Evolutionary conservation across 1,140 invertebrate genomes (phyloP), one percentile per base, ranked within the genome.

Genomic region (Mya arenaria): DNA sequence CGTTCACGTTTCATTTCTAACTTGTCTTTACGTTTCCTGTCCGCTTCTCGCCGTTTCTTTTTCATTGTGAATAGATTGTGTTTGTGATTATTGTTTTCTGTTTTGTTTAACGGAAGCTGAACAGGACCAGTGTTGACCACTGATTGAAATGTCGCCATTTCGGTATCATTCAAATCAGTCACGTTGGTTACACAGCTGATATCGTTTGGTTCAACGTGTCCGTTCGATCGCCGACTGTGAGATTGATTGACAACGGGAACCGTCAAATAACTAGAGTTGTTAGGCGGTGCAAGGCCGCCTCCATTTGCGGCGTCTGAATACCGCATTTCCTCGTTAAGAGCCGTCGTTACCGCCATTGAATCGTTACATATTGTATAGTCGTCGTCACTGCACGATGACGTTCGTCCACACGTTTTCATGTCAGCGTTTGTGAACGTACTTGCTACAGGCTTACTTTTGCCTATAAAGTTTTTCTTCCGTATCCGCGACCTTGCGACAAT

Each of bases 1-100:
- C 93, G 71, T 83, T 94, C 93, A 28, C 93, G 82, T 84, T 93
- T 92, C 83, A 92, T 90, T 83, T 94, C 93, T 37, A 94, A 85
- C 81, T 93, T 92, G 69, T 92, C 92, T 81, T 89, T 90, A 34
- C 88, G 72, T 32, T 85, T 85, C 62, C 86, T 82, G 62, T 91
- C 87, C 79, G 89, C 88, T 23, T 87, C 88, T 41, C 86, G 66
- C 36, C 62, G 55, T 30, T 86, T 83, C 32, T 84, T 80, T 63
- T 81, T 81, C n/a, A 63, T 4, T 41, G 58, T 68, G 44, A 66
- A 30, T 4, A 79, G 23, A 13, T 82, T 44, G 15, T 79, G 55
- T 72, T 89, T 90, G 44, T 72, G 85, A 79, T 85, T 82, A 66
- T 88, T 88, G 69, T 88, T 89, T 65, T 86, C 78, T 10, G 39